Base-by-base conservation (phyloP, 2,113 vertebrate genomes). In the Emydocephalus ijimae region DNA sequence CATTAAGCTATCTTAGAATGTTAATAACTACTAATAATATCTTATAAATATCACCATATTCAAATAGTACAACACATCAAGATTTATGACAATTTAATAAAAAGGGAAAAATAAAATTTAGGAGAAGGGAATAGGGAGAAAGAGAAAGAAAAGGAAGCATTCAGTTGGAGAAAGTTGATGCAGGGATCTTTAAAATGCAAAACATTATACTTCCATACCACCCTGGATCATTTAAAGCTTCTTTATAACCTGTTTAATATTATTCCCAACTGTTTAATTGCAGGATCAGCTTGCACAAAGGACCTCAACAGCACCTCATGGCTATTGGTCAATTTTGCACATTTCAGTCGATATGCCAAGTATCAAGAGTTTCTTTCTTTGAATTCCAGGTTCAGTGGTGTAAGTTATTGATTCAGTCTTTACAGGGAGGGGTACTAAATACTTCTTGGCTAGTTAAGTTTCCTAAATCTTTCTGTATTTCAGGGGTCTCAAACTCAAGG, bases 321-420 rank as follows among this genome's bases (percentile, higher is more conserved):
- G 94, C 85, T 92, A 50, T 20, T 2, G 21, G 55, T 12, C 39
- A 93, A 92, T 85, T 92, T 94, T 12, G 6, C 52, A 29, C 90
- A 15, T 18, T 94, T 92, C 59, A 91, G 91, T 45, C 50, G 0
- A 2, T 69, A 57, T 24, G 90, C 92, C n/a, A 55, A 55, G 1
- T 94, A 92, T 56, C 8, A 61, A 48, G 90, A 93, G n/a, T 86
- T 94, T 3, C 26, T 91, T 55, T 59, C 93, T 61, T 26, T 94
- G 56, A 94, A 94, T 89, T 74, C 92, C 14, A 52, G 34, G 43
- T 91, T 94, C 20, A 52, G 64, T 90, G 91, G 69, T 21, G 94
- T 94, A 93, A 92, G 93, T 94, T 26, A 55, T 1, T 3, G 29
- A n/a, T 26, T 90, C 39, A 29, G 23, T 29, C 10, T 59, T 45